Conservation (phyloP, 1,140 invertebrate genomes). For the Pogonomyrmex barbatus region DNA sequence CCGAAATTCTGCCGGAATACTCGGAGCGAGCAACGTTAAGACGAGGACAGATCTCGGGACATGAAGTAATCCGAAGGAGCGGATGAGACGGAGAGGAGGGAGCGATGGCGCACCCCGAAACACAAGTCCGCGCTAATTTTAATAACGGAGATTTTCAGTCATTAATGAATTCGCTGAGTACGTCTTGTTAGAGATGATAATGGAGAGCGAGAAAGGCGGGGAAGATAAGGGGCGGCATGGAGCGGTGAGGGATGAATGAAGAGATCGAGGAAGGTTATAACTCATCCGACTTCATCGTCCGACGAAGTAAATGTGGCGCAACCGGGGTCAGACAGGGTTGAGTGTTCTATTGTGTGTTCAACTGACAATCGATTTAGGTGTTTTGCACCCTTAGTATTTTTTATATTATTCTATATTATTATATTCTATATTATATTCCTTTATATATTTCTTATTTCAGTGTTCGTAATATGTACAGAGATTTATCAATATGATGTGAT, state of each 20-base stretch:
- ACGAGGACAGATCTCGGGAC: neutral
- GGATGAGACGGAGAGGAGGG: neutral
- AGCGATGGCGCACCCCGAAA: constrained; percentile 17
- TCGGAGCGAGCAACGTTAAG: constrained; percentile 1
- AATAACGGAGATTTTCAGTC: constrained; percentile 73
- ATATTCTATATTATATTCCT: too few relatives aligned
- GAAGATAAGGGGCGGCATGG: neutral
- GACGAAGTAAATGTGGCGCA: constrained; percentile 39
- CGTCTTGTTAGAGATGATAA: constrained; percentile 52
- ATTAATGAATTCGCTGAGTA: constrained; percentile 73
- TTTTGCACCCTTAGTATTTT: constrained; percentile 38
- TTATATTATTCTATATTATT: too few relatives aligned
- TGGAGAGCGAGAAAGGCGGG: constrained; percentile 11
- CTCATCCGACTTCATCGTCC: constrained; percentile 42
- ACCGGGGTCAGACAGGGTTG: constrained; percentile 11
- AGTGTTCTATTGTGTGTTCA: constrained; percentile 49
- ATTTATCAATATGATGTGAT: constrained; percentile 46
- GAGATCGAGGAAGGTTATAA: constrained; percentile 22
- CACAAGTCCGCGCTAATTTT: constrained; percentile 73
- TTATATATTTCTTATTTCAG: constrained; percentile 55
- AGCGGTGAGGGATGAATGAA: constrained; percentile 21
- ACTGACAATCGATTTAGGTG: constrained; percentile 49
- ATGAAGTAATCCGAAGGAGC: constrained; percentile 30
- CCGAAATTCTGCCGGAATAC: constrained; percentile 20
- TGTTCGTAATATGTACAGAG: neutral